Evolutionary conservation across 1,140 invertebrate species (phyloP).

Genomic region (Teleogryllus occipitalis): DNA sequence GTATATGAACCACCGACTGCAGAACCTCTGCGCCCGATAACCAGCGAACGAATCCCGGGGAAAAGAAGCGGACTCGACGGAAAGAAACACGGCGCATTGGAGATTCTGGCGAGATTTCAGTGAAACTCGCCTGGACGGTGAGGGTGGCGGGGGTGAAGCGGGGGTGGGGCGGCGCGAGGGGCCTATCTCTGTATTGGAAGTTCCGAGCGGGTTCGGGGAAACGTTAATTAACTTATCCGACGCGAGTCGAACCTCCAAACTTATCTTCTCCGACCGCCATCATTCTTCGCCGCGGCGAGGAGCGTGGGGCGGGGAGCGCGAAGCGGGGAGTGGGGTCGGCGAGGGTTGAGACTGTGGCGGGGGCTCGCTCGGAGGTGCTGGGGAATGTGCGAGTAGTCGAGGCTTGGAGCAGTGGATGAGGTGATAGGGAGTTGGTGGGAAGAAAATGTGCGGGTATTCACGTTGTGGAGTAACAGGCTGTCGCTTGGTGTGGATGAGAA

Average conservation of each 20-base stretch:
- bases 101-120: neutral
- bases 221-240: neutral
- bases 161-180: neutral
- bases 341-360: too few relatives aligned
- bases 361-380: too few relatives aligned
- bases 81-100: neutral
- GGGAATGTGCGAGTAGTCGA: too few relatives aligned
- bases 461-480: too few relatives aligned
- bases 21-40: neutral
- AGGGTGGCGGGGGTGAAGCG: too few relatives aligned
- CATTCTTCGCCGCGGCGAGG: neutral
- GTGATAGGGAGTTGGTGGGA: too few relatives aligned
- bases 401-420: too few relatives aligned
- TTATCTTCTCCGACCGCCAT: neutral
- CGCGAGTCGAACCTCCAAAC: neutral
- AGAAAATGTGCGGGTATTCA: too few relatives aligned
- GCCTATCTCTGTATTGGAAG: constrained; percentile 1
- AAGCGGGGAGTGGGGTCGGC: too few relatives aligned
- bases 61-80: neutral
- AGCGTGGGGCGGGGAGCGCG: too few relatives aligned
- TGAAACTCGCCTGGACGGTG: neutral
- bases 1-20: neutral
- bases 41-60: neutral
- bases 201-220: neutral
- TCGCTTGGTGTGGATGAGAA: too few relatives aligned